phyloP scores from a whole-genome alignment of 2,888 invertebrate genomes.

The Antitype chi region DNA sequence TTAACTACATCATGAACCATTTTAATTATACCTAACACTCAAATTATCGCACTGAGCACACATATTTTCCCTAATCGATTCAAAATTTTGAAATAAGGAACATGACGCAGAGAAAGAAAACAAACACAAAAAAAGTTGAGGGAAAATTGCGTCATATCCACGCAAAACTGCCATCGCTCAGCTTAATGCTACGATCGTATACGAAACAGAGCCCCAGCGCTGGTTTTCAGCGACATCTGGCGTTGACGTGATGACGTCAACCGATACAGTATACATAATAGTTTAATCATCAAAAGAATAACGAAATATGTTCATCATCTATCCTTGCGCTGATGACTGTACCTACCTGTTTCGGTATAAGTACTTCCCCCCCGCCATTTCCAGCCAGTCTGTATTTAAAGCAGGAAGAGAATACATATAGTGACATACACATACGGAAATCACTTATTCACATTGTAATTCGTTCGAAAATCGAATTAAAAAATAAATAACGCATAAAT shows the following conservation, averaged over 20 bases:
- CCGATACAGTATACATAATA: no score
- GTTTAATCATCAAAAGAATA: no score
- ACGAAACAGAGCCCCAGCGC: no score
- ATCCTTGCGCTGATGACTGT: constrained; percentile 16
- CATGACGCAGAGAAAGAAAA: no score
- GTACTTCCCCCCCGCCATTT: not conserved
- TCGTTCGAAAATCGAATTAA: not conserved
- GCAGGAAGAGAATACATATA: not conserved
- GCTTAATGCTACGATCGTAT: no score
- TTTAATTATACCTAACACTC: not conserved
- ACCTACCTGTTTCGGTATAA: constrained; percentile 7
- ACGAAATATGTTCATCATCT: not conserved
- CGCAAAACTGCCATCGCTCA: no score
- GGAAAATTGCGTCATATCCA: no score
- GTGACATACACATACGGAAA: not conserved
- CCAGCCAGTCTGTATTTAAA: not conserved
- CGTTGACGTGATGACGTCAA: no score
- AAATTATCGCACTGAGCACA: not conserved
- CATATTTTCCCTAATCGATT: no score
- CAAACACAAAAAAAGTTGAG: no score
- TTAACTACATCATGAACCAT: not conserved
- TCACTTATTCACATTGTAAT: no score
- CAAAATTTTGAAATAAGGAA: not conserved
- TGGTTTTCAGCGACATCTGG: no score
- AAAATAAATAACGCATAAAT: not conserved